These are phyloP conservation scores for Mormyrus lacerda DNA, from an alignment of 2,113 vertebrate genomes.

Conservation along the genomic window DNA sequence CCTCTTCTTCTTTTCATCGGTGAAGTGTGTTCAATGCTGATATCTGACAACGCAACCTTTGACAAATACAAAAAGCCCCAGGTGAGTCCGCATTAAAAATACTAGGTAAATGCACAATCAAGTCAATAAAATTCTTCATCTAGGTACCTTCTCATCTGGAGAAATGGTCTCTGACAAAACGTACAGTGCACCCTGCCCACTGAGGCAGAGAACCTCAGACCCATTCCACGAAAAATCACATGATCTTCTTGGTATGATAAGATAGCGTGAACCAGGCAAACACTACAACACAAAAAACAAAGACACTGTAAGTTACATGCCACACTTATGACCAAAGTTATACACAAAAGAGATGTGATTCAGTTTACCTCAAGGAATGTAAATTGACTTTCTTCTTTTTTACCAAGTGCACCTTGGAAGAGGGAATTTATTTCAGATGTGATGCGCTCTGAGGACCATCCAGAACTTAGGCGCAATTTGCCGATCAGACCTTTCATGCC, in stretches of 20 bases:
- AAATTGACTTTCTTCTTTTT: neutral
- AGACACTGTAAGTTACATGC: neutral
- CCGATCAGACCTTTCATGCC: neutral
- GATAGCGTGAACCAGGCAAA: neutral
- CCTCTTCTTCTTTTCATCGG: neutral
- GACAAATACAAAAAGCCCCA: neutral
- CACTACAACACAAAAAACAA: neutral
- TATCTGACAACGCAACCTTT: neutral
- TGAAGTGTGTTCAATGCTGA: neutral
- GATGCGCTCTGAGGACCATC: neutral
- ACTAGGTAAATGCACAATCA: neutral
- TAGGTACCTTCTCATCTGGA: neutral
- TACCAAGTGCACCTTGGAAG: slow-evolving; percentile 1
- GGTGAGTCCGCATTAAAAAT: neutral
- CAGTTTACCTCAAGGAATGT: neutral
- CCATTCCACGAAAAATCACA: neutral
- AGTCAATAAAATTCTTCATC: neutral
- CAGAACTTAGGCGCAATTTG: neutral
- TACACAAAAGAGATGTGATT: neutral
- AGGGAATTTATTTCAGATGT: neutral
- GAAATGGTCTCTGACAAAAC: neutral
- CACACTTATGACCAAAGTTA: neutral
- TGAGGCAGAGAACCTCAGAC: neutral
- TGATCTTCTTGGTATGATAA: neutral
- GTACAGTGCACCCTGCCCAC: neutral